Conservation (phyloP, 2,888 invertebrate genomes). For the Creontiades dilutus region DNA sequence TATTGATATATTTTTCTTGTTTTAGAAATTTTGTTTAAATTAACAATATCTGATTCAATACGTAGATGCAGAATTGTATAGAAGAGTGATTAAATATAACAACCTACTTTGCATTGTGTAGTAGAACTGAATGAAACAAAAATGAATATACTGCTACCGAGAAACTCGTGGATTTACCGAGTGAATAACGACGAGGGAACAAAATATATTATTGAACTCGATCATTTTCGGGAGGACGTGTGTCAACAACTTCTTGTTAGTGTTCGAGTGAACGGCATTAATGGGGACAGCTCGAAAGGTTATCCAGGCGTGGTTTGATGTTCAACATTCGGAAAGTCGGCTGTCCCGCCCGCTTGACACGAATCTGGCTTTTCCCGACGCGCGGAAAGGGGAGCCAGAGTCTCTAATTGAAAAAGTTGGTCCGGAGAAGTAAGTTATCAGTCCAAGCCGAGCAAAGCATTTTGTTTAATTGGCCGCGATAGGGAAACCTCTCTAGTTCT, state of each 20-base stretch:
- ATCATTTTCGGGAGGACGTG: background rate
- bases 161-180: too few relatives aligned
- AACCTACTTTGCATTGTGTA: too few relatives aligned
- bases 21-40: too few relatives aligned
- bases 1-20: too few relatives aligned
- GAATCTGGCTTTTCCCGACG: slow-evolving; percentile 14
- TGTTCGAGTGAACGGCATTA: background rate
- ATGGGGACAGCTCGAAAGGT: background rate
- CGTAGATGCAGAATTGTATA: too few relatives aligned
- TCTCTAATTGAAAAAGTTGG: slow-evolving; percentile 58
- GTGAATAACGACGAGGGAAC: background rate
- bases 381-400: background rate
- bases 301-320: background rate
- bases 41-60: too few relatives aligned
- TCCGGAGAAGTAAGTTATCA: slow-evolving; percentile 52
- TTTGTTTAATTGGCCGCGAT: slow-evolving; percentile 64
- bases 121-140: too few relatives aligned
- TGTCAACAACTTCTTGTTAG: slow-evolving; percentile 14
- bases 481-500: slow-evolving; percentile 29
- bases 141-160: too few relatives aligned
- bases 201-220: slow-evolving; percentile 17
- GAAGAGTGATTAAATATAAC: too few relatives aligned
- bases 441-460: slow-evolving; percentile 52
- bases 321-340: background rate
- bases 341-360: slow-evolving; percentile 44